Conservation (phyloP, 2,888 invertebrate species). For the Acanthopleura granulata region DNA sequence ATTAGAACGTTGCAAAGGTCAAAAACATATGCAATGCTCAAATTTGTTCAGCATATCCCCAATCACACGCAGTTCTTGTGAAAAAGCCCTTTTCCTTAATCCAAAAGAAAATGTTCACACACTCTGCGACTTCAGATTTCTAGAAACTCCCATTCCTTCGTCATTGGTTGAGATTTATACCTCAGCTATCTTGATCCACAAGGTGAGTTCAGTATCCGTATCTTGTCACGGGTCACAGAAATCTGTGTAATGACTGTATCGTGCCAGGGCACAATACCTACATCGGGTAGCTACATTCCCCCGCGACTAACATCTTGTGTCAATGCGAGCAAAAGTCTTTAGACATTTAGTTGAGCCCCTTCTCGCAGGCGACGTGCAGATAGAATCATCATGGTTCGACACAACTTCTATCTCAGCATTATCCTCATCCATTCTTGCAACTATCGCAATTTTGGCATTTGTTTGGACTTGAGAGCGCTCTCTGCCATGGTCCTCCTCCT, state of each 20-base stretch:
- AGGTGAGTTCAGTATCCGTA: background rate
- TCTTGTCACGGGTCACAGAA: background rate
- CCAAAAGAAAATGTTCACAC: background rate
- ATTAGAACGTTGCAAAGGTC: background rate
- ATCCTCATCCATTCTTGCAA: background rate
- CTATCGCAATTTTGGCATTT: background rate
- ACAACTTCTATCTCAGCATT: background rate
- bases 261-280: constrained; percentile 1
- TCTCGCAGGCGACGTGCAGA: background rate
- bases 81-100: constrained; percentile 8
- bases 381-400: constrained; percentile 10
- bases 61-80: constrained; percentile 12
- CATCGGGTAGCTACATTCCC: background rate
- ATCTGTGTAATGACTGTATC: background rate
- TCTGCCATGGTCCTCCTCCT: background rate
- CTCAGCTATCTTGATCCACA: constrained; percentile 2
- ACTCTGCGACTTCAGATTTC: constrained; percentile 5
- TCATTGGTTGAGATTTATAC: background rate
- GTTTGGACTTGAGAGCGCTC: background rate
- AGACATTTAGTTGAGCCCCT: constrained; percentile 1
- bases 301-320: background rate
- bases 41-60: background rate
- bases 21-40: background rate
- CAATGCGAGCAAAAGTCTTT: constrained; percentile 4
- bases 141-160: background rate